Evolutionary conservation across 2,113 vertebrate genomes (phyloP).

Genomic region (Phyllopteryx taeniolatus): DNA sequence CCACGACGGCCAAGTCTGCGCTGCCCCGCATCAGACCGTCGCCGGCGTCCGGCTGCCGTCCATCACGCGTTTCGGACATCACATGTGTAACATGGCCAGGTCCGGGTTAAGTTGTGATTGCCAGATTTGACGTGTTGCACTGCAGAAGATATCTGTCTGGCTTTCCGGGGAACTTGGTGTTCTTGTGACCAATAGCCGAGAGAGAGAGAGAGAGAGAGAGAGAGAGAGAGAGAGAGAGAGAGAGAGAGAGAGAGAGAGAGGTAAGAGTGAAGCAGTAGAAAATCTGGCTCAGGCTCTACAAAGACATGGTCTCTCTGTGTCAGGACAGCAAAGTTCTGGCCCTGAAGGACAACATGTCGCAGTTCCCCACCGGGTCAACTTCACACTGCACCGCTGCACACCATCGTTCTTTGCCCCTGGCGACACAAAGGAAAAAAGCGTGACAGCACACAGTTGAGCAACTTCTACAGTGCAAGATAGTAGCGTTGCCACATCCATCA

Average conservation of each 20-base stretch:
- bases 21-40: slow-evolving; percentile 39
- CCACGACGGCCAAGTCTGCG: slow-evolving; percentile 79
- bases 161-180: slow-evolving; percentile 1
- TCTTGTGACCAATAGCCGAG: background rate
- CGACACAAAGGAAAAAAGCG: background rate
- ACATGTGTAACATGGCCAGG: slow-evolving; percentile 51
- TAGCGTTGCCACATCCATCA: slow-evolving; percentile 1
- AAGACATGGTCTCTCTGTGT: slow-evolving; percentile 3
- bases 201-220: too few species aligned
- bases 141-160: background rate
- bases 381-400: background rate
- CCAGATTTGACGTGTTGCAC: background rate
- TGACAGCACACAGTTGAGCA: background rate
- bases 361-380: background rate
- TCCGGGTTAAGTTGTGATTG: background rate
- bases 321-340: slow-evolving; percentile 27
- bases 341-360: slow-evolving; percentile 17
- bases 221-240: too few species aligned
- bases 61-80: slow-evolving; percentile 76
- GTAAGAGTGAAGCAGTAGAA: slow-evolving; percentile 37
- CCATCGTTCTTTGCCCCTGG: background rate
- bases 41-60: slow-evolving; percentile 35
- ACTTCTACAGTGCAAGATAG: background rate
- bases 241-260: background rate
- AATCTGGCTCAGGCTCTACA: slow-evolving; percentile 5